A percentile compares a stretch with the other conserved stretches of the same genome.
Conservation (phyloP, 1,140 invertebrate genomes). For the Copidosoma floridanum region DNA sequence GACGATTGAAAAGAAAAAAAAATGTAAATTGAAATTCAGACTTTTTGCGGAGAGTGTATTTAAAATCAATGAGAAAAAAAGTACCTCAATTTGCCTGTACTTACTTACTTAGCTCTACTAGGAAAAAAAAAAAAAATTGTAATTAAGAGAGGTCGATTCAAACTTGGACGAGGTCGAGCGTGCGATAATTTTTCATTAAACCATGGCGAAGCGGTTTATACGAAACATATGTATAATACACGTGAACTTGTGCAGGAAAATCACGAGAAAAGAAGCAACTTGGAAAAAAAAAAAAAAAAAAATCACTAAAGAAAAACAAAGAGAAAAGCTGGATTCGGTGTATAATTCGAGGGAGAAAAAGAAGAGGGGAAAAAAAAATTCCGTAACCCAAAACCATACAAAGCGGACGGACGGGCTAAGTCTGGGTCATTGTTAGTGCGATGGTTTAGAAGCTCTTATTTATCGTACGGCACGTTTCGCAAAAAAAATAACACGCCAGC, state of each 20-base stretch:
- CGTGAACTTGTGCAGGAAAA: too few species aligned
- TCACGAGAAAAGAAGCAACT: too few species aligned
- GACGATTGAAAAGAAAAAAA: too few species aligned
- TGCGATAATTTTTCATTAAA: constrained; percentile 19
- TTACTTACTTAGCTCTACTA: too few species aligned
- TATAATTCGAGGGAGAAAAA: neutral
- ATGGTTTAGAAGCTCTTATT: too few species aligned
- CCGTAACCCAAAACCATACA: neutral
- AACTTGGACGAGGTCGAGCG: neutral
- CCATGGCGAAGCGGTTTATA: neutral
- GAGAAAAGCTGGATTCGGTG: neutral
- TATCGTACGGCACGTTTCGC: too few species aligned
- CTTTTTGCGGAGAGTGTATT: neutral
- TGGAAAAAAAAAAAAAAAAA: too few species aligned
- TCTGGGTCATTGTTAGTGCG: neutral
- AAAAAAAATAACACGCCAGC: too few species aligned
- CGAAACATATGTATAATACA: neutral
- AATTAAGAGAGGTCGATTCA: too few species aligned
- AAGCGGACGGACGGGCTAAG: neutral
- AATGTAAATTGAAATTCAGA: neutral
- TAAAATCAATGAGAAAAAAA: neutral
- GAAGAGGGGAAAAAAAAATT: neutral
- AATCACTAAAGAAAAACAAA: neutral
- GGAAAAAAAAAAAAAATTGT: too few species aligned
- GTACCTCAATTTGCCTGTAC: too few species aligned